These are phyloP conservation scores for Rhamphomyia laevipes DNA, from an alignment of 2,888 invertebrate genomes.

Conservation along the genomic window DNA sequence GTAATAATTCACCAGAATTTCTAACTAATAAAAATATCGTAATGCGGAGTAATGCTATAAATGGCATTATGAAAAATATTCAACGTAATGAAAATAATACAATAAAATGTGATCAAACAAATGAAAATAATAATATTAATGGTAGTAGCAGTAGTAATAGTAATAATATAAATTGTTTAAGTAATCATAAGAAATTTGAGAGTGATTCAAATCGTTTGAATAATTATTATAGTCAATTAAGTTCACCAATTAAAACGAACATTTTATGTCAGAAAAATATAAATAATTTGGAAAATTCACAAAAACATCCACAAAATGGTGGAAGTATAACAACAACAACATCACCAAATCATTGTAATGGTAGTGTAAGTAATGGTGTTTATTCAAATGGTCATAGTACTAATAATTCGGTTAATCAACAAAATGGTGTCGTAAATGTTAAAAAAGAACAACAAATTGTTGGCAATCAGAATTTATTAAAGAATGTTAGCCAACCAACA, in stretches of 20 bases:
- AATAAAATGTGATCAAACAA: background rate
- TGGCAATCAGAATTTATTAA: too few relatives aligned
- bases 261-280: conserved; percentile 9
- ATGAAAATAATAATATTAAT: conserved; percentile 8
- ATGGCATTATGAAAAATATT: conserved; percentile 34
- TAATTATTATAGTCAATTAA: conserved; percentile 32
- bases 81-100: conserved; percentile 16
- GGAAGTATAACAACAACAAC: conserved; percentile 1
- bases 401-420: too few relatives aligned
- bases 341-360: background rate
- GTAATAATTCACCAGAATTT: conserved; percentile 23
- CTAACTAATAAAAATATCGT: conserved; percentile 33
- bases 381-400: too few relatives aligned
- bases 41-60: conserved; percentile 33
- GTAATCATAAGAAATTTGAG: conserved; percentile 33
- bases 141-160: too few relatives aligned
- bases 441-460: too few relatives aligned
- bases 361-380: too few relatives aligned
- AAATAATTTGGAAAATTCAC: conserved; percentile 8
- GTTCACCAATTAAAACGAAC: conserved; percentile 25
- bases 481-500: too few relatives aligned
- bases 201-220: conserved; percentile 35
- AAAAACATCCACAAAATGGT: background rate
- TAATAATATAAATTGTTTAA: conserved; percentile 2
- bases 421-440: too few relatives aligned